Evolutionary conservation across 2,113 vertebrate genomes (phyloP).

Genomic region (Lagopus leucura): DNA sequence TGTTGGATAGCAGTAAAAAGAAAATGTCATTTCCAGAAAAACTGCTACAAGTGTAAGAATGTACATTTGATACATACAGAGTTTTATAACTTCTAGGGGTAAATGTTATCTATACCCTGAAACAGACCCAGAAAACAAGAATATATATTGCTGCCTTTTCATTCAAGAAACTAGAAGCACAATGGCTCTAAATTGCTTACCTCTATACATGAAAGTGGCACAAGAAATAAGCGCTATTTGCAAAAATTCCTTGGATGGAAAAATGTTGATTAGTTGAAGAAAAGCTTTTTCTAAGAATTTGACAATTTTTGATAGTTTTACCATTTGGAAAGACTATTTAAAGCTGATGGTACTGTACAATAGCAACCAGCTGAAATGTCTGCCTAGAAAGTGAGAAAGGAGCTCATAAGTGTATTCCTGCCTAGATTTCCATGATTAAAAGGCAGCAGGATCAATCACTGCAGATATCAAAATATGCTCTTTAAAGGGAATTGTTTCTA

Average conservation of each 20-base stretch:
- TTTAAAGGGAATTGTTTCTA: background rate
- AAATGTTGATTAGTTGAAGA: background rate
- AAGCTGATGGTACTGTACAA: background rate
- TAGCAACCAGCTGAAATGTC: background rate
- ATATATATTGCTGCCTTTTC: background rate
- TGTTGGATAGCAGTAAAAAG: background rate
- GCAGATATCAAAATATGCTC: background rate
- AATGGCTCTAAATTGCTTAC: background rate
- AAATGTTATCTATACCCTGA: background rate
- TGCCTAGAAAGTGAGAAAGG: background rate
- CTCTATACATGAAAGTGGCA: background rate
- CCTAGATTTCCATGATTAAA: background rate
- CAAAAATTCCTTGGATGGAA: background rate
- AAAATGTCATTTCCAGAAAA: slow-evolving; percentile 19
- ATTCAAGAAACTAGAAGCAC: background rate
- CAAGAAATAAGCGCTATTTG: background rate
- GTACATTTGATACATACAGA: background rate
- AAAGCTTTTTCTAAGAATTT: background rate
- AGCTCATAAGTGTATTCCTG: background rate
- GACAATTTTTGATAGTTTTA: background rate
- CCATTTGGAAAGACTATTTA: background rate
- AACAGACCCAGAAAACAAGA: background rate
- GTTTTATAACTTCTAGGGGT: background rate
- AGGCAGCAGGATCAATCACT: background rate
- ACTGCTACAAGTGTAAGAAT: background rate